Conservation (phyloP, 2,113 vertebrate species). For the Psephotus haematonotus region DNA sequence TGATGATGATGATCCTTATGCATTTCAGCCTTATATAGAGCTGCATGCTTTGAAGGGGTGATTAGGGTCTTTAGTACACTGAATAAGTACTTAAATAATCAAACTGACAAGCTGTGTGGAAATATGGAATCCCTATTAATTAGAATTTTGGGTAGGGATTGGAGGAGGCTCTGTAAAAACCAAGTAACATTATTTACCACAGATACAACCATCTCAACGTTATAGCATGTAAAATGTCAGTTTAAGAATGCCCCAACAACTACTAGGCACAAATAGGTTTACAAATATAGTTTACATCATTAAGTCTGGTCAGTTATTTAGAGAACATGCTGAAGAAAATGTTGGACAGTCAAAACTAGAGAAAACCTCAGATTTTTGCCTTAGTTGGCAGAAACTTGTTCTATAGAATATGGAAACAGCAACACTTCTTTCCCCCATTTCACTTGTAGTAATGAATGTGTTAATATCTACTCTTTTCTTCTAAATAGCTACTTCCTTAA, state of each 20-base stretch:
- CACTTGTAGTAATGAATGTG: background rate
- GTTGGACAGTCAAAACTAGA: background rate
- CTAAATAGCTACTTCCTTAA: background rate
- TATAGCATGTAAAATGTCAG: background rate
- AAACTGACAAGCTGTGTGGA: constrained; percentile 71
- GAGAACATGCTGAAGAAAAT: background rate
- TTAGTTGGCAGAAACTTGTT: background rate
- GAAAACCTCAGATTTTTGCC: background rate
- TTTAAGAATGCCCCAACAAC: background rate
- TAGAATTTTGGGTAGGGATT: constrained; percentile 64
- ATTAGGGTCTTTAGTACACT: constrained; percentile 64
- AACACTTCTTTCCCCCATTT: background rate
- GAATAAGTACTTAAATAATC: constrained; percentile 74
- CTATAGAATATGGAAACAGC: background rate
- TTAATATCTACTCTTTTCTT: background rate
- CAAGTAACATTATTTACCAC: background rate
- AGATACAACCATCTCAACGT: background rate
- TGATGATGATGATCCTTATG: constrained; percentile 63
- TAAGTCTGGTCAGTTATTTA: background rate
- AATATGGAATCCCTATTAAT: constrained; percentile 73
- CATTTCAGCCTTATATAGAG: constrained; percentile 66
- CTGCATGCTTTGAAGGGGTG: constrained; percentile 66
- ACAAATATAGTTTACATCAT: background rate
- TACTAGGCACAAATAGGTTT: background rate
- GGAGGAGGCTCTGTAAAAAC: background rate